phyloP scores from a whole-genome alignment of 2,113 vertebrate genomes.

The Isurus oxyrinchus region DNA sequence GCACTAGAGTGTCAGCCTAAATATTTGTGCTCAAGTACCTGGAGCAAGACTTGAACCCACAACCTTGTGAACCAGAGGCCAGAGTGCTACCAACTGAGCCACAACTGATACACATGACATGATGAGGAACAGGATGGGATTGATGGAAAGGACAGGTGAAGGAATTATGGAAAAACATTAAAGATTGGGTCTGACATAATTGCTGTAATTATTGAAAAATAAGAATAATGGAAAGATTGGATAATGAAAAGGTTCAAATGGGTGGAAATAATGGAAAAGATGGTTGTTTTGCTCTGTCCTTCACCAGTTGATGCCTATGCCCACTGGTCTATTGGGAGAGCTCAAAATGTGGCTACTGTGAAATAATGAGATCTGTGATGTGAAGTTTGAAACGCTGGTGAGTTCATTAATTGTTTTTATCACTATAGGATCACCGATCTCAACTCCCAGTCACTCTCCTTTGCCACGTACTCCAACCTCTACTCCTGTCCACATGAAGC shows the following conservation, averaged over 20 bases:
- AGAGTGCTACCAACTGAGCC: not conserved
- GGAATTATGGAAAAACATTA: not conserved
- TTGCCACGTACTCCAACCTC: constrained; percentile 82
- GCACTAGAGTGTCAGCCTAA: not conserved
- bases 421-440: constrained; percentile 84
- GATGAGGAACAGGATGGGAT: not conserved
- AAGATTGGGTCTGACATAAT: not conserved
- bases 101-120: not conserved
- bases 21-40: too few relatives aligned
- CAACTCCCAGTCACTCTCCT: constrained; percentile 89
- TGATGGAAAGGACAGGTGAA: not conserved
- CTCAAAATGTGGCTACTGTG: not conserved
- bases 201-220: not conserved
- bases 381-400: not conserved
- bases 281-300: not conserved
- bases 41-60: too few relatives aligned
- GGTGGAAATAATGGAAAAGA: not conserved
- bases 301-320: not conserved
- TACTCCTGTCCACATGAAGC: constrained; percentile 83
- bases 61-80: not conserved
- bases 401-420: constrained; percentile 1
- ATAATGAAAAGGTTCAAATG: not conserved
- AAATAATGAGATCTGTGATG: not conserved
- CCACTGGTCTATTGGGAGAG: not conserved
- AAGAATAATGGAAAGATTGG: not conserved